A percentile compares a stretch with the other conserved stretches of the same genome.
phyloP scores from a whole-genome alignment of 2,113 vertebrate species.

The Mandrillus leucophaeus region DNA sequence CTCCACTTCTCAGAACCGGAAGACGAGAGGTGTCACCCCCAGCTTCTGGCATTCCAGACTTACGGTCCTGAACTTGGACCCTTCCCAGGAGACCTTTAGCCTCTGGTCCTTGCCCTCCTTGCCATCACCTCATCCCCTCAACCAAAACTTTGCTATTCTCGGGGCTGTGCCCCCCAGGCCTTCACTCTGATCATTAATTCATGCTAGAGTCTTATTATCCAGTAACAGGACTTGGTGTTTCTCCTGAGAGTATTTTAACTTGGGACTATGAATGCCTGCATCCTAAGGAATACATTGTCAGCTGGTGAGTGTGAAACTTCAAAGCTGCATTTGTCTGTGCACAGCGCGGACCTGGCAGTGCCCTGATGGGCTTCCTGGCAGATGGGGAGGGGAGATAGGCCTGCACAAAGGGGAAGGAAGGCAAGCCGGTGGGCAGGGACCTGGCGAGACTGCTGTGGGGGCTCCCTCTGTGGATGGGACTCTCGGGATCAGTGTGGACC shows the following conservation, averaged over 20 bases:
- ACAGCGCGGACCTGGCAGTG: accelerated
- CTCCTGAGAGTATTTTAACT: not conserved
- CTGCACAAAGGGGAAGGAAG: not conserved
- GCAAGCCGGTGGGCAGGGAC: accelerated
- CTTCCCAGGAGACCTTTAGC: not conserved
- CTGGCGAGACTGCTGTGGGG: not conserved
- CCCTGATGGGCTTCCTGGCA: not conserved
- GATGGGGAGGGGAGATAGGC: not conserved
- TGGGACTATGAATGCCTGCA: not conserved
- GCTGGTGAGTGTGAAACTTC: not conserved
- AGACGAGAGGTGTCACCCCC: not conserved
- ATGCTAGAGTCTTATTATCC: not conserved
- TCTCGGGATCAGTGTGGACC: not conserved
- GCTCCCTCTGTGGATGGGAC: accelerated
- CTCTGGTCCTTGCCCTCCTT: not conserved
- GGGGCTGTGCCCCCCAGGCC: not conserved
- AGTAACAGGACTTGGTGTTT: no score
- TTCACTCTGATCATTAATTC: not conserved
- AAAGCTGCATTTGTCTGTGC: not conserved
- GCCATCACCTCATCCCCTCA: not conserved
- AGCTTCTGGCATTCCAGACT: not conserved
- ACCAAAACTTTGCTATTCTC: no score
- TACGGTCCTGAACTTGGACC: not conserved
- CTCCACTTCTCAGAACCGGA: not conserved
- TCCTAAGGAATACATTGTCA: not conserved